Conservation (phyloP, 2,888 invertebrate species). For the Parnassius smintheus region DNA sequence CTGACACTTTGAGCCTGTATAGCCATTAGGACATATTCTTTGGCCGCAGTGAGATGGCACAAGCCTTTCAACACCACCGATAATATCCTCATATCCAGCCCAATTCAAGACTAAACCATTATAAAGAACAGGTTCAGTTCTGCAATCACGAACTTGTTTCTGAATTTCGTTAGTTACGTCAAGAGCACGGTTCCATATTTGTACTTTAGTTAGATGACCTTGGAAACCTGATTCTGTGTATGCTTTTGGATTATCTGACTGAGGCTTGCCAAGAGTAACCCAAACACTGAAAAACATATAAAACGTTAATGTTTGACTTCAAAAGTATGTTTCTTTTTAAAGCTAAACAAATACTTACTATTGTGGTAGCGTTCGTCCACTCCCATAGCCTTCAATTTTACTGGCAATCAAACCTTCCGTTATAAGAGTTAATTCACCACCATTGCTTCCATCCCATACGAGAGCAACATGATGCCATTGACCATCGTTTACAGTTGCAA, state of each 20-base stretch:
- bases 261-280: conserved; percentile 95
- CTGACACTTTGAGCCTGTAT: conserved; percentile 91
- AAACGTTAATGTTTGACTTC: background rate
- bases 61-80: conserved; percentile 94
- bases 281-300: conserved; percentile 84
- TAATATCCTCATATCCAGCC: conserved; percentile 94
- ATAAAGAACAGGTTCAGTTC: conserved; percentile 94
- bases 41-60: conserved; percentile 96
- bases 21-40: conserved; percentile 92
- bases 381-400: conserved; percentile 93
- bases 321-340: background rate
- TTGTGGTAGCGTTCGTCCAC: conserved; percentile 89
- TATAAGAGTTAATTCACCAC: conserved; percentile 92
- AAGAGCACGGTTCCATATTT: conserved; percentile 95
- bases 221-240: conserved; percentile 96
- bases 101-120: conserved; percentile 93
- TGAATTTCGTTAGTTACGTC: conserved; percentile 96
- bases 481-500: conserved; percentile 96
- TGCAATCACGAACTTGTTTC: conserved; percentile 95
- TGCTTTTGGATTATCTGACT: conserved; percentile 88
- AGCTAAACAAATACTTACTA: conserved; percentile 82
- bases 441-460: conserved; percentile 94
- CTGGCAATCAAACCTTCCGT: conserved; percentile 98
- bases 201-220: conserved; percentile 96
- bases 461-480: conserved; percentile 98